These are phyloP conservation scores for Cataglyphis livida DNA, from an alignment of 2,888 invertebrate genomes.

Conservation along the genomic window DNA sequence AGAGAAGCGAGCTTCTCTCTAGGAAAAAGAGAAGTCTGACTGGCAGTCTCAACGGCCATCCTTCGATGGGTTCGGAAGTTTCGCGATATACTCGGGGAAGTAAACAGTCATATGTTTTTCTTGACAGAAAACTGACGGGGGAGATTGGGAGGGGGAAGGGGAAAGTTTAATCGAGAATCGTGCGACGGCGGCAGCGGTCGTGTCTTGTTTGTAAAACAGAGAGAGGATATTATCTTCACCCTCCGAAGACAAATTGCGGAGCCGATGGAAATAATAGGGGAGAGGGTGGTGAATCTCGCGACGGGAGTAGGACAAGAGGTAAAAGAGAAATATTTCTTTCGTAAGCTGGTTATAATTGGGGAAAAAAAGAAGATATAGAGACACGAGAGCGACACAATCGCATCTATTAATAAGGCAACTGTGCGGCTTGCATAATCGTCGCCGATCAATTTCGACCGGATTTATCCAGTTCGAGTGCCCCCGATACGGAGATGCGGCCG, in stretches of 20 bases:
- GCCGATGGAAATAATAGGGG: conserved; percentile 16
- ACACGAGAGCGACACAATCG: not conserved
- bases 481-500: not conserved
- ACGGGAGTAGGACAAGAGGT: not conserved
- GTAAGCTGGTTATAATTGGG: not conserved
- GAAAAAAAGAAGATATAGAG: not conserved
- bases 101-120: conserved; percentile 60
- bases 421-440: not conserved
- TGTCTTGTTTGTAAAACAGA: conserved; percentile 37
- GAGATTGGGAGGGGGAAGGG: not conserved
- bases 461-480: not conserved
- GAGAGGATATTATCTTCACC: conserved; percentile 37
- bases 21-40: conserved; percentile 6
- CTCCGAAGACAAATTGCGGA: conserved; percentile 36
- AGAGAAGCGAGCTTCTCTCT: not conserved
- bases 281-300: not conserved
- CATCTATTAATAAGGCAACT: not conserved
- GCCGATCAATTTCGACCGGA: conserved; percentile 26
- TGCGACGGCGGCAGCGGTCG: not conserved
- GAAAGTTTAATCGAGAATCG: conserved; percentile 46
- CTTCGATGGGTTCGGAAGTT: conserved; percentile 38
- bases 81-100: conserved; percentile 22
- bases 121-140: conserved; percentile 5
- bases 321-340: conserved; percentile 11
- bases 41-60: conserved; percentile 13